Base-by-base conservation (phyloP, 2,888 invertebrate genomes). In the Agrotis exclamationis region DNA sequence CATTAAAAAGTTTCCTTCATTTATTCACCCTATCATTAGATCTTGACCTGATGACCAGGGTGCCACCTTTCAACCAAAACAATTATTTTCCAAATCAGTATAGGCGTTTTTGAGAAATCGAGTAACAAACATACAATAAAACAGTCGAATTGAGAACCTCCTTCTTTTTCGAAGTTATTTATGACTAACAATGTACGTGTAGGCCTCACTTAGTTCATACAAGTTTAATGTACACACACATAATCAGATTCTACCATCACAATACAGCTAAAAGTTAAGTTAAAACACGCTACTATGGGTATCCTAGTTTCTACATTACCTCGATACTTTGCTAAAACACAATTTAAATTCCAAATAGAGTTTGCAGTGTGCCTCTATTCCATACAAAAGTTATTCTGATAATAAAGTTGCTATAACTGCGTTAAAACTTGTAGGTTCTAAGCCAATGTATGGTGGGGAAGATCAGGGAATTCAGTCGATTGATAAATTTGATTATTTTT, bases 331-430 rank as follows among this genome's bases (percentile, higher is more conserved):
- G 63, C 44, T 44, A 68, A 62, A 75, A 78, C 70, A 65, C 81
- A 75, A 80, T 78, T 78, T 80, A 80, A 78, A 80, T 76, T 78
- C 70, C 33, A 47, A 70, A 80, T 75, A 47, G 65, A 76, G 81
- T 78, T 76, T 50, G 70, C 63, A 33, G 22, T 70, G 65, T 76
- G 45, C 47, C 20, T 24, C 16, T 58, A 45, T 33, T 69, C 45
- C 50, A 20, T 50, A 62, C 20, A 70, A 65, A 70, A 76, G 70
- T 51, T 76, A 63, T 76, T 63, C 50, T 28, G 18, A n/a, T 80
- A 44, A 44, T 68, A 63, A 80, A 77, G 54, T 74, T 67, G 59
- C 0, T 24, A 50, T 13, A 33, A 44, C 50, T 59, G 20, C 47
- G 20, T 59, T 65, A n/a, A 13, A 45, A 79, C 47, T 79, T 66